Conservation (phyloP, 2,888 invertebrate genomes). For the Tetramorium bicarinatum region DNA sequence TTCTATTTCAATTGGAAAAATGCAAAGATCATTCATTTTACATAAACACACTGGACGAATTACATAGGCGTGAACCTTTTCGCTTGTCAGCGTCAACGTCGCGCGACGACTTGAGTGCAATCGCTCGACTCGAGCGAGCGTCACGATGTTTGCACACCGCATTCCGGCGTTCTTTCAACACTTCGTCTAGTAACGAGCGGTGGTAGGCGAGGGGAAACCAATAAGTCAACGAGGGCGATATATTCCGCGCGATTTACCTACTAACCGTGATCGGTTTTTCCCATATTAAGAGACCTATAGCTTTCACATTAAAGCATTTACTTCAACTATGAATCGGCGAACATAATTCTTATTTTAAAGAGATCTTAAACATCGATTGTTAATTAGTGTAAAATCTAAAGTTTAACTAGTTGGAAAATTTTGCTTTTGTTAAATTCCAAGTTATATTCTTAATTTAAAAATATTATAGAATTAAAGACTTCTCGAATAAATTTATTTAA, state of each 20-base stretch:
- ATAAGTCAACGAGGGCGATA: slow-evolving; percentile 75
- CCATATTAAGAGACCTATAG: slow-evolving; percentile 3
- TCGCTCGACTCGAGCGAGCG: slow-evolving; percentile 43
- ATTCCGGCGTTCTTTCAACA: slow-evolving; percentile 76
- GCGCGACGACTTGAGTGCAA: slow-evolving; percentile 59
- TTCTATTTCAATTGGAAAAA: background rate
- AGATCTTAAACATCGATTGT: background rate
- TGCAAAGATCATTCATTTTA: background rate
- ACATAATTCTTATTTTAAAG: background rate
- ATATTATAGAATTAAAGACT: background rate
- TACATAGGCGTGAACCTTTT: background rate
- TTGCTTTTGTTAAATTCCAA: background rate
- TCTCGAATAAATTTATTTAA: background rate
- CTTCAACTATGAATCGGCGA: background rate
- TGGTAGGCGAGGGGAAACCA: slow-evolving; percentile 65
- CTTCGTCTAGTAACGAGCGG: slow-evolving; percentile 59
- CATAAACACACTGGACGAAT: background rate
- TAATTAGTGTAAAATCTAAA: background rate
- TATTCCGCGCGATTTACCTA: slow-evolving; percentile 57
- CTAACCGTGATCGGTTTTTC: slow-evolving; percentile 24
- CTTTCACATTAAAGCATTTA: background rate
- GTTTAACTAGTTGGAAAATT: background rate
- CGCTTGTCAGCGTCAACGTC: slow-evolving; percentile 11
- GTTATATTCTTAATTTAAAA: background rate
- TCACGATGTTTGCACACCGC: slow-evolving; percentile 73